Base-by-base conservation (phyloP, 2,888 invertebrate species). In the Sarcophaga carnaria region DNA sequence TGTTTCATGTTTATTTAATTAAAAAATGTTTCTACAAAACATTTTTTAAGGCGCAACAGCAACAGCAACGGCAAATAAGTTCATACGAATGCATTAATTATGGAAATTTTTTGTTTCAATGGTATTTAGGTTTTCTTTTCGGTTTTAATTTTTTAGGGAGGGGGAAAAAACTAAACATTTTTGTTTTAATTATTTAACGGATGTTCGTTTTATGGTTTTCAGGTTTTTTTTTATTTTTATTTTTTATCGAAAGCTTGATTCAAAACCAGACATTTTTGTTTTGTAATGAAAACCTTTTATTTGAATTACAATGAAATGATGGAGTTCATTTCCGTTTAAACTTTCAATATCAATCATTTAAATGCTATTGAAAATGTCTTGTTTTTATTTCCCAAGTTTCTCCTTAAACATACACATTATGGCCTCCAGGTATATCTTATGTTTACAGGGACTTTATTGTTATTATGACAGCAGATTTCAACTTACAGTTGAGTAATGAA, bases 1-100 rank as follows among this genome's bases (percentile, higher is more conserved):
- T 86, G 80, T 86, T 86, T 83, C 78, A 62, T 86, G 86, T 86
- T 83, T 70, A 75, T 83, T 86, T 86, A 83, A 86, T 86, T 86
- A 83, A 86, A 75, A 66, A 22, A 60, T 60, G 37, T 74, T 5
- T 60, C 10, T 27, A 59, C 5, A 54, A 74, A 64, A 77, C 27
- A 22, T 66, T 72, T 37, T n/a, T 63, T 64, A 47, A 59, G 37
- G 71, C 76, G 60, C 37, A 74, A 67, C 67, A 47, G 49, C 10
- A 10, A 37, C 10, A 67, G 66, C 37, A 37, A 37, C 37, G 62
- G 66, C 22, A 54, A 69, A 62, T 66, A 10, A 69, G 12, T 75
- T 54, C 25, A 20, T 63, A 37, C 10, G 37, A 37, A 37, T 37
- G 37, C 37, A 20, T 62, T 81, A 75, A 75, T 75, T 81, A 81